A percentile compares a stretch with the other conserved stretches of the same genome.
Evolutionary conservation across 2,113 vertebrate species (phyloP).

Genomic region (Percopsis transmontana): DNA sequence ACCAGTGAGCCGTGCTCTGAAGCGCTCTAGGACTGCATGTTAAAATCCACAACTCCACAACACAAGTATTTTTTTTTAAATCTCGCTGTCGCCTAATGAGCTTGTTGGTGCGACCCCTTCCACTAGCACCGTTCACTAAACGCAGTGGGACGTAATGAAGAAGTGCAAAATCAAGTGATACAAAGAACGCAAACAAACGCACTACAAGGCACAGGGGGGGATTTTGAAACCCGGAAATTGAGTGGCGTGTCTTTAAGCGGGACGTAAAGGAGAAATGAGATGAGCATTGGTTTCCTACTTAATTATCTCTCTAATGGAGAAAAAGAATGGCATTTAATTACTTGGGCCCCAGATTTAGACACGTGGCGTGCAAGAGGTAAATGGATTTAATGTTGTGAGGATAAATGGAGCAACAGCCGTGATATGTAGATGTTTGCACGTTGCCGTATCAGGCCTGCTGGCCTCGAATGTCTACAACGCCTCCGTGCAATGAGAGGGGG

Average conservation of each 20-base stretch:
- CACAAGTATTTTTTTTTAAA: no score
- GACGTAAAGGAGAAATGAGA: conserved; percentile 56
- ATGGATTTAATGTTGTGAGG: conserved; percentile 77
- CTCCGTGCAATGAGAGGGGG: conserved; percentile 23
- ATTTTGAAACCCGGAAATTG: no score
- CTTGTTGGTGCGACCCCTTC: no score
- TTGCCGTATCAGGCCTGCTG: conserved; percentile 48
- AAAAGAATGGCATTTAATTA: conserved; percentile 79
- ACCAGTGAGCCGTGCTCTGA: neutral
- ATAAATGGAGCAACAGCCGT: conserved; percentile 63
- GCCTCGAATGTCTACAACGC: conserved; percentile 38
- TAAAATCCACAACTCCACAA: no score
- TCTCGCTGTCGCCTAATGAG: no score
- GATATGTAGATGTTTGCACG: conserved; percentile 78
- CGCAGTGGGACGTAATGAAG: no score
- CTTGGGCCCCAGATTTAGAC: conserved; percentile 72
- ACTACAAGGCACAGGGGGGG: no score
- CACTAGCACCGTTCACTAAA: no score
- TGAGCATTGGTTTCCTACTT: conserved; percentile 67
- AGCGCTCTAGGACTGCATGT: no score
- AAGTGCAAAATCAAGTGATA: no score
- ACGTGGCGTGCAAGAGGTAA: conserved; percentile 67
- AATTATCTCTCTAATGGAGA: conserved; percentile 78
- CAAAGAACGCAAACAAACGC: no score
- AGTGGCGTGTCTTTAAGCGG: neutral